These are phyloP conservation scores for Boloria euphrosyne DNA, from an alignment of 2,888 invertebrate species.

Conservation along the genomic window DNA sequence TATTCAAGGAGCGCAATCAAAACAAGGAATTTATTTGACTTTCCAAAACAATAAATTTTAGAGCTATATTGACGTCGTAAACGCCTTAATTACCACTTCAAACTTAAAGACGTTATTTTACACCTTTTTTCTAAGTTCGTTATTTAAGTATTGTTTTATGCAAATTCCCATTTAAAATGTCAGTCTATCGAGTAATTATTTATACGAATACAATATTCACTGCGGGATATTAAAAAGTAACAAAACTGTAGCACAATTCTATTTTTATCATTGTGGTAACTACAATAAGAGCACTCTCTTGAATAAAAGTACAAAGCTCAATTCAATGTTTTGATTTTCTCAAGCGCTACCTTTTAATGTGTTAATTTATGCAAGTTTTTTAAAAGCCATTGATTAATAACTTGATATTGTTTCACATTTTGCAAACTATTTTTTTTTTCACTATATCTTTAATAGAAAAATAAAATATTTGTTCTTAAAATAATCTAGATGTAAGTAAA, in stretches of 20 bases:
- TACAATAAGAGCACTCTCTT: conserved; percentile 24
- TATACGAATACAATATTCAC: conserved; percentile 46
- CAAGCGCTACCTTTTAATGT: conserved; percentile 48
- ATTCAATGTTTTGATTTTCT: conserved; percentile 67
- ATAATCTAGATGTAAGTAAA: too few species aligned
- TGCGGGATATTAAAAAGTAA: conserved; percentile 28
- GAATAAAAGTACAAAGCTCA: conserved; percentile 1
- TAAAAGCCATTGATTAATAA: conserved; percentile 49
- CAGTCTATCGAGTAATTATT: conserved; percentile 58
- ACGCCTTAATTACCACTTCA: conserved; percentile 26
- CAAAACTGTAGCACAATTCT: conserved; percentile 15
- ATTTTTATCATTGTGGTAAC: conserved; percentile 25
- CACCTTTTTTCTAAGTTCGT: conserved; percentile 32
- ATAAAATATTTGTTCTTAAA: not conserved
- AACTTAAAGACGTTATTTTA: conserved; percentile 3
- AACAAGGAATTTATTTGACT: conserved; percentile 30
- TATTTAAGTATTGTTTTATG: conserved; percentile 48
- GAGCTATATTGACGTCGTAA: conserved; percentile 11
- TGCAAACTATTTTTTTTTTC: too few species aligned
- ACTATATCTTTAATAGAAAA: too few species aligned
- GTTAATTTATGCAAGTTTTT: conserved; percentile 57
- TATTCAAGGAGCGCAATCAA: conserved; percentile 20
- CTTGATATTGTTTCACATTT: conserved; percentile 3
- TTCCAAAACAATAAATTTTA: not conserved
- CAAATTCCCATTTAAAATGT: conserved; percentile 42